Conservation (phyloP, 2,113 vertebrate genomes). For the Pelecanoides urinatrix region DNA sequence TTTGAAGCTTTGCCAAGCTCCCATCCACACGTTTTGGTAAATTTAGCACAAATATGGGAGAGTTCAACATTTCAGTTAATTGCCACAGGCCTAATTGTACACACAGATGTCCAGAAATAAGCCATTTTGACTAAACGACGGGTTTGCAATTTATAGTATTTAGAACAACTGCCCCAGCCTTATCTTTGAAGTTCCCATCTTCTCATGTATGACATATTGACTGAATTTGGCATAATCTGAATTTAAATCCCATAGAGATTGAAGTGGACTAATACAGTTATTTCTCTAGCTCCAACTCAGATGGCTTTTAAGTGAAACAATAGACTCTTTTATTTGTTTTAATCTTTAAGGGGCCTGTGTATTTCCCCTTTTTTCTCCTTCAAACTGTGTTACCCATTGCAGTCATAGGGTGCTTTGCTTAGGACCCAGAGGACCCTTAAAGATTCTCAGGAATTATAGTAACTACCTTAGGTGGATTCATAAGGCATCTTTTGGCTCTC, state of each 20-base stretch:
- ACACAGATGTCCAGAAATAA: not conserved
- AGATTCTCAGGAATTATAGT: not conserved
- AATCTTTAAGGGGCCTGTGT: not conserved
- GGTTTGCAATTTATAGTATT: not conserved
- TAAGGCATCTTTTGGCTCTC: not conserved
- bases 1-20: not conserved
- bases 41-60: not conserved
- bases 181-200: not conserved
- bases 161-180: not conserved
- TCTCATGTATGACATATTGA: not conserved
- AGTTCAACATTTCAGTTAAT: not conserved
- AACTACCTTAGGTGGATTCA: not conserved
- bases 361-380: not conserved
- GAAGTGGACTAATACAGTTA: not conserved
- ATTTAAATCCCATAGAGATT: not conserved
- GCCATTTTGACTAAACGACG: not conserved
- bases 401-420: not conserved
- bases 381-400: not conserved
- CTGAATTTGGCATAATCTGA: not conserved
- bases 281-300: not conserved
- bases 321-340: not conserved
- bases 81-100: not conserved
- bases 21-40: not conserved
- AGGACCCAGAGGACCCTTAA: not conserved
- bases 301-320: not conserved